Conservation (phyloP, 2,113 vertebrate species). For the Myotis lucifugus region DNA sequence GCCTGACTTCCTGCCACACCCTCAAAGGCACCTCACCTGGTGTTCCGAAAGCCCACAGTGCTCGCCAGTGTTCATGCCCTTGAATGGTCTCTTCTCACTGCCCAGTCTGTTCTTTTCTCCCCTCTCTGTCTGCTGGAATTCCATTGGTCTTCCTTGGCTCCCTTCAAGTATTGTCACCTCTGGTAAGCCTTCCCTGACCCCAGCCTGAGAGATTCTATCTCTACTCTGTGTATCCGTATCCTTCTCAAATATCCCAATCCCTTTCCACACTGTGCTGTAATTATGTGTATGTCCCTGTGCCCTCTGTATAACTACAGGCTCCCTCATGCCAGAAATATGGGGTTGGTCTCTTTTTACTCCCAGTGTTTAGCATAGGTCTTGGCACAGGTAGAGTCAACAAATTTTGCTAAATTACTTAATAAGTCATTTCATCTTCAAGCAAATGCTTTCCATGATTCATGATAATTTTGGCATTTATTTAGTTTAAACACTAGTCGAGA, state of each 20-base stretch:
- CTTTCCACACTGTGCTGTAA: background rate
- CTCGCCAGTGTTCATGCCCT: background rate
- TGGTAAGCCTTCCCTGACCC: background rate
- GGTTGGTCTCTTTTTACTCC: background rate
- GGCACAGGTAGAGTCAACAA: background rate
- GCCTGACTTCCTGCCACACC: background rate
- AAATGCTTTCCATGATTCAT: background rate
- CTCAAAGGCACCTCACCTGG: background rate
- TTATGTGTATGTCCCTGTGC: background rate
- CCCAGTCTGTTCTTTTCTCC: background rate
- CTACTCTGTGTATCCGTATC: background rate
- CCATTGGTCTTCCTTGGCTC: background rate
- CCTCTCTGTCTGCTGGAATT: background rate
- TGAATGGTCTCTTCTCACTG: background rate
- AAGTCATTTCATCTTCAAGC: background rate
- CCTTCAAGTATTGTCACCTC: background rate
- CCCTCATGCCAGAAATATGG: background rate
- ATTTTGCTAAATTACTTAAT: conserved; percentile 23
- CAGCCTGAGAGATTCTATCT: background rate
- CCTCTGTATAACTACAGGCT: background rate
- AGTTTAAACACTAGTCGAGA: background rate
- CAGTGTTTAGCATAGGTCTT: background rate
- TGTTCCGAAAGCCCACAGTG: background rate
- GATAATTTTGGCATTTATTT: background rate
- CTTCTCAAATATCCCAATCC: background rate